Evolutionary conservation across 1,140 invertebrate genomes (phyloP), one percentile per base, ranked within the genome.

Genomic region (Stenopsyche tienmushanensis): DNA sequence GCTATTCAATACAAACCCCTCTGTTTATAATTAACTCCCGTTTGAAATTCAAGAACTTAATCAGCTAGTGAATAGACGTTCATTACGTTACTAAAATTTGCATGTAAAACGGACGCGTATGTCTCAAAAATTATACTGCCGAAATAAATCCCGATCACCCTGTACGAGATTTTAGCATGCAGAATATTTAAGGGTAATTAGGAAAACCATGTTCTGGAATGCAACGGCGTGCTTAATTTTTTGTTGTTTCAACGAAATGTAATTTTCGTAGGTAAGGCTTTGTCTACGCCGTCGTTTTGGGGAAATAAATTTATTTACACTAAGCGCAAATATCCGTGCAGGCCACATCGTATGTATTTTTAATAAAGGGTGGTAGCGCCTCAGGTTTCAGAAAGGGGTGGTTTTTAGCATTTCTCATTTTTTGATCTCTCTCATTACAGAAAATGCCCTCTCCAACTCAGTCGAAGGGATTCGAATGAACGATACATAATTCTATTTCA

Each of bases 271-370:
- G 29, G 13, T 7, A 34, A 34, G 5, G 5, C 29, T 34, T 34
- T n/a, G n/a, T n/a, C n/a, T n/a, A n/a, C n/a, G n/a, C n/a, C n/a
- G n/a, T n/a, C n/a, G n/a, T n/a, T n/a, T n/a, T n/a, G n/a, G n/a
- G n/a, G n/a, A n/a, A n/a, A n/a, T n/a, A n/a, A n/a, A 34, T 34
- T 34, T 34, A 34, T 34, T 34, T 34, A n/a, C n/a, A n/a, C n/a
- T n/a, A n/a, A n/a, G n/a, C n/a, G n/a, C 13, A 34, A 34, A 34
- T 34, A 34, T 13, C 13, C 29, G 13, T 13, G 13, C 13, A 34
- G 29, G 29, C 29, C 29, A 55, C 39, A 53, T 24, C 17, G 57
- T 59, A 66, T 66, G 64, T 66, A 66, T 66, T 66, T 66, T 66
- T 66, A 66, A 66, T 60, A 66, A 34, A 47, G 55, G 44, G 57